Evolutionary conservation across 2,113 vertebrate species (phyloP).

Genomic region (Cochlearius cochlearius): DNA sequence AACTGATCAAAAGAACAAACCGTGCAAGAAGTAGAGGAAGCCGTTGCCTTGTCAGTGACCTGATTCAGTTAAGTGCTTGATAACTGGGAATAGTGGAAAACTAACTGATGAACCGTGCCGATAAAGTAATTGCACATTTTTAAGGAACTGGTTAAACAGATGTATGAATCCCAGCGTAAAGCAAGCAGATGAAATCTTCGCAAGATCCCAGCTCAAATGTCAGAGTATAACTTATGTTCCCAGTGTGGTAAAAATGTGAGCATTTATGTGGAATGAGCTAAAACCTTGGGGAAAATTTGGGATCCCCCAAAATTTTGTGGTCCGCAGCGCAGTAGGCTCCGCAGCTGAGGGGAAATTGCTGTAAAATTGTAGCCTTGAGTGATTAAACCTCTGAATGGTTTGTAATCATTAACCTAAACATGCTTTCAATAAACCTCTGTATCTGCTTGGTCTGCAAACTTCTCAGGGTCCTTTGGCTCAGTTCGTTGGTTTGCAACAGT

Average conservation of each 20-base stretch:
- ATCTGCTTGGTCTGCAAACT: not conserved
- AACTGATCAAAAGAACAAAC: not conserved
- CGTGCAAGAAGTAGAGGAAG: not conserved
- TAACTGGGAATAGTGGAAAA: not conserved
- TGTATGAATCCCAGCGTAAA: not conserved
- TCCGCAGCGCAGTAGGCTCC: not conserved
- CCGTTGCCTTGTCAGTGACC: not conserved
- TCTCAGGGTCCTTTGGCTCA: not conserved
- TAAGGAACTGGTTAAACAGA: not conserved
- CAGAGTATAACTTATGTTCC: not conserved
- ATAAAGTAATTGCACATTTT: not conserved
- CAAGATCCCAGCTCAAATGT: not conserved
- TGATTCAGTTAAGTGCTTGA: not conserved
- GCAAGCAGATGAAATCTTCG: not conserved
- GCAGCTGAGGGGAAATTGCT: not conserved
- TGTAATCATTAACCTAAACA: not conserved
- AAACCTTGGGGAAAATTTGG: not conserved
- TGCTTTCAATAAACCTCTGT: not conserved
- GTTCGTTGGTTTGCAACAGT: not conserved
- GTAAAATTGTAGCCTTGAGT: not conserved
- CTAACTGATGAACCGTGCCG: not conserved
- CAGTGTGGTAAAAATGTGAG: not conserved
- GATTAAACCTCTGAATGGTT: not conserved
- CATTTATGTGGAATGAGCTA: not conserved
- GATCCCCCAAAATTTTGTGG: not conserved